phyloP scores from a whole-genome alignment of 2,113 vertebrate genomes.

The Hucho hucho region DNA sequence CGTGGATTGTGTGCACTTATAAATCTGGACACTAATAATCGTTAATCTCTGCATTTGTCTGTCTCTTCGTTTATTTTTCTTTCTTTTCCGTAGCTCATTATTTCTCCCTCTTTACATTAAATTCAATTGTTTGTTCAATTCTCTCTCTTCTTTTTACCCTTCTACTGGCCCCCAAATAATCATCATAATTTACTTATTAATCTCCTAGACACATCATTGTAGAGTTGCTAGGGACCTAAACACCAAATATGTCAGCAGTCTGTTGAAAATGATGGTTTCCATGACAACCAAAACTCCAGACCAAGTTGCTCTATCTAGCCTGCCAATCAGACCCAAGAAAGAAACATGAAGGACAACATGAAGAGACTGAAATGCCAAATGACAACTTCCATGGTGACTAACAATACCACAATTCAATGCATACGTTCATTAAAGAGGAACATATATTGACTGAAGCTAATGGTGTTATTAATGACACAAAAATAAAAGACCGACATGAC shows the following conservation, averaged over 20 bases:
- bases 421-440: neutral
- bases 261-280: conserved; percentile 50
- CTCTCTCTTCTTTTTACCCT: neutral
- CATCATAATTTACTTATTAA: conserved; percentile 28
- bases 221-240: conserved; percentile 40
- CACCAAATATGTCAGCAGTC: conserved; percentile 40
- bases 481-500: neutral
- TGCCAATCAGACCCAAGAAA: conserved; percentile 43
- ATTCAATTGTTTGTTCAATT: neutral
- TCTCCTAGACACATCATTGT: conserved; percentile 27
- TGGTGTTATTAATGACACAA: neutral
- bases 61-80: neutral
- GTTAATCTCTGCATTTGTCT: too few relatives aligned
- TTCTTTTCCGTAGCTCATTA: neutral
- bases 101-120: neutral
- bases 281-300: conserved; percentile 64
- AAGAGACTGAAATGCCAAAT: conserved; percentile 16
- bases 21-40: neutral
- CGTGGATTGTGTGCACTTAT: conserved; percentile 20
- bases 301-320: conserved; percentile 46
- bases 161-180: neutral
- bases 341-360: conserved; percentile 41
- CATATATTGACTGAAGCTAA: neutral
- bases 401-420: neutral
- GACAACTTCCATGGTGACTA: neutral